Conservation (phyloP, 2,888 invertebrate genomes). For the Uropetala carovei region DNA sequence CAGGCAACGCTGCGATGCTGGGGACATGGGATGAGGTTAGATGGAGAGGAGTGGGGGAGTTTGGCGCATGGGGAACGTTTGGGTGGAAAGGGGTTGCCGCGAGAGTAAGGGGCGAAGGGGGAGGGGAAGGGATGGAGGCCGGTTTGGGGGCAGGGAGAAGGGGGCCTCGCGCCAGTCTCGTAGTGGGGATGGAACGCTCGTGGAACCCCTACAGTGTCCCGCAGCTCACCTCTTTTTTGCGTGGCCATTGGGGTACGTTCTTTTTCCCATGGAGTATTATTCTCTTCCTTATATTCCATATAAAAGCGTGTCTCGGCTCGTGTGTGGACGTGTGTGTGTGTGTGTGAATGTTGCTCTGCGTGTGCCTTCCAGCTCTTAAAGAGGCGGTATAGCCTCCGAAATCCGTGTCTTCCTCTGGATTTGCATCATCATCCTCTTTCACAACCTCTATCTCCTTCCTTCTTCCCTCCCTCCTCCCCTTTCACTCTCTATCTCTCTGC, state of each 20-base stretch:
- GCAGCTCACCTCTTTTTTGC: neutral
- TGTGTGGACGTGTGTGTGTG: neutral
- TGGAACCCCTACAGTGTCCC: slow-evolving; percentile 24
- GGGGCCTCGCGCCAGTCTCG: neutral
- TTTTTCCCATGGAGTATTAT: neutral
- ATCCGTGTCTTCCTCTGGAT: no score
- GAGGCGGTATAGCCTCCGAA: no score
- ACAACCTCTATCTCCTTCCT: no score
- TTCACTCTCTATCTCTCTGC: no score
- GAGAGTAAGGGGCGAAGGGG: neutral
- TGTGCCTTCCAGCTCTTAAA: no score
- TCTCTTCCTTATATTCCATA: neutral
- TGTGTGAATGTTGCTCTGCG: neutral
- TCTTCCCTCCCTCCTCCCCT: no score
- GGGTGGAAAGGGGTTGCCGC: neutral
- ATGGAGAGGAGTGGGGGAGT: neutral
- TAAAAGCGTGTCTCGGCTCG: neutral
- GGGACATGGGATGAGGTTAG: slow-evolving; percentile 9
- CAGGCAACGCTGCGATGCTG: slow-evolving; percentile 63
- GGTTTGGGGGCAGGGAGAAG: neutral
- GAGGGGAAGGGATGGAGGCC: neutral
- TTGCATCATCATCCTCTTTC: no score
- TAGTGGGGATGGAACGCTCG: slow-evolving; percentile 1
- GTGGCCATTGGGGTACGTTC: neutral
- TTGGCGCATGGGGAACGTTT: neutral